These are phyloP conservation scores for Oasisia sp. DNA, from an alignment of 2,888 invertebrate species.

Conservation along the genomic window DNA sequence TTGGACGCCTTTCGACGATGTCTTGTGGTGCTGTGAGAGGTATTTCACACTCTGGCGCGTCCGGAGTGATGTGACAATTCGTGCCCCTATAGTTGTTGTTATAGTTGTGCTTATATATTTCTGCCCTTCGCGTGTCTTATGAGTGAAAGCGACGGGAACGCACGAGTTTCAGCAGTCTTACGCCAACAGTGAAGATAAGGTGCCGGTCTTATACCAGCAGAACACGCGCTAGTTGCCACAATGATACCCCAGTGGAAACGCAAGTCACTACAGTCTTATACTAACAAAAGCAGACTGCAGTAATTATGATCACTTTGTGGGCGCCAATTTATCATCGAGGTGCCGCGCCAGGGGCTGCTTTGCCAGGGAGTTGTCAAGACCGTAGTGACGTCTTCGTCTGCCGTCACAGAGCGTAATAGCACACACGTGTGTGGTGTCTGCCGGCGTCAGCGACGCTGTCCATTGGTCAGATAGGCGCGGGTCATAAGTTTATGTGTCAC, in stretches of 20 bases:
- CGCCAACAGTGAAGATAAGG: neutral
- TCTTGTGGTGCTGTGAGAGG: neutral
- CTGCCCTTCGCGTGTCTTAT: neutral
- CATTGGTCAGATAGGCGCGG: neutral
- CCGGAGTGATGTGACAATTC: neutral
- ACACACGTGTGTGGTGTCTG: neutral
- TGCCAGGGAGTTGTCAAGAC: neutral
- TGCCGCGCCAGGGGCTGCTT: neutral
- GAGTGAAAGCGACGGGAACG: neutral
- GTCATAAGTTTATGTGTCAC: neutral
- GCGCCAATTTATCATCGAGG: neutral
- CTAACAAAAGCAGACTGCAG: neutral
- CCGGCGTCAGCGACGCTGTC: neutral
- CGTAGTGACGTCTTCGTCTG: neutral
- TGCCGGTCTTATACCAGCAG: neutral
- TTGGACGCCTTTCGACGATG: neutral
- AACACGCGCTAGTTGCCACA: neutral
- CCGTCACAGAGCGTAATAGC: neutral
- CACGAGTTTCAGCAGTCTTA: neutral
- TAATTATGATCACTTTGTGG: neutral
- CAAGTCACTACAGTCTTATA: neutral
- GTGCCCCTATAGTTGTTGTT: neutral
- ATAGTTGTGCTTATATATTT: neutral
- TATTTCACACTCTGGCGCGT: neutral
- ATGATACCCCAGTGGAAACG: no score